Percentiles rank a stretch among this genome's conserved stretches.
phyloP scores from a whole-genome alignment of 2,113 vertebrate species.

The Callorhinus ursinus region DNA sequence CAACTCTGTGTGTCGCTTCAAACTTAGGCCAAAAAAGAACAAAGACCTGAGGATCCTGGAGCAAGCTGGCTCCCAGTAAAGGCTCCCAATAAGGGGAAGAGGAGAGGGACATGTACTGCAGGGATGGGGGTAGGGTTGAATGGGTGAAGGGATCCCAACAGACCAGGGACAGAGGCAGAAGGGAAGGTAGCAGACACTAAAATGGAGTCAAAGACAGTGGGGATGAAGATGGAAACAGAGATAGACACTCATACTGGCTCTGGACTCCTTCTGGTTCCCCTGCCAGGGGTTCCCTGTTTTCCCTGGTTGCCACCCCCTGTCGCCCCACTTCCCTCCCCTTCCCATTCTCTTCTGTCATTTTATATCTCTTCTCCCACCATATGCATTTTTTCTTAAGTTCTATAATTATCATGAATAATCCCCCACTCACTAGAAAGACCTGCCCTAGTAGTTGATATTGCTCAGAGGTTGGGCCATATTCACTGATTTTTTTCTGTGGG shows the following conservation, averaged over 20 bases:
- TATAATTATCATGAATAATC: background rate
- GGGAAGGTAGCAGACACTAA: background rate
- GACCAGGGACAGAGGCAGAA: background rate
- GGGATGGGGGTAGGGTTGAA: background rate
- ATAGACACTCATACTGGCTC: background rate
- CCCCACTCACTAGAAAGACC: background rate
- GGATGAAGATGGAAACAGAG: background rate
- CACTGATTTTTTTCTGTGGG: background rate
- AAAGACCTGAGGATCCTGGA: conserved; percentile 97
- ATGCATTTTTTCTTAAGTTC: background rate
- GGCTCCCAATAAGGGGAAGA: conserved; percentile 48
- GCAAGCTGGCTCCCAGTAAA: conserved; percentile 84
- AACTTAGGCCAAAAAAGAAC: conserved; percentile 98
- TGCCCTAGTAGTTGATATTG: background rate
- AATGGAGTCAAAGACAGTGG: background rate
- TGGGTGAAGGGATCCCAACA: background rate
- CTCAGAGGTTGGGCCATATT: background rate
- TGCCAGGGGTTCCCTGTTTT: background rate
- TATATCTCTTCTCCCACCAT: conserved; percentile 48
- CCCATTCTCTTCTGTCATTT: conserved; percentile 61
- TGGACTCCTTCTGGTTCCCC: background rate
- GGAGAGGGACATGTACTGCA: background rate
- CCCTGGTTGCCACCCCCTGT: background rate
- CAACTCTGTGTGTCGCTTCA: conserved; percentile 96
- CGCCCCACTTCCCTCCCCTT: conserved; percentile 9